Evolutionary conservation across 2,113 vertebrate genomes (phyloP).

Genomic region (Cercocebus atys): DNA sequence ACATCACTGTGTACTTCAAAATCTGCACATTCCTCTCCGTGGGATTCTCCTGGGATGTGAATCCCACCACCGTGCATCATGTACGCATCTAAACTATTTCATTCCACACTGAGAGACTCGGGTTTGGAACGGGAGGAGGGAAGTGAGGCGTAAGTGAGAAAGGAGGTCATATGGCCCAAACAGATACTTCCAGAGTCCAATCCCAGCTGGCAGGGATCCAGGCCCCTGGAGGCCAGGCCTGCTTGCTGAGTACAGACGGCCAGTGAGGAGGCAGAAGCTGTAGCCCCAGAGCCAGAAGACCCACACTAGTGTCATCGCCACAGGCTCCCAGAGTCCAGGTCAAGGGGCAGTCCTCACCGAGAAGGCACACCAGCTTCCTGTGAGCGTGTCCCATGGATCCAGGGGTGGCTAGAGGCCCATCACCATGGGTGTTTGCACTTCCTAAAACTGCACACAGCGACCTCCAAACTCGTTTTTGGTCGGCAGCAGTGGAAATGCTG

Average conservation of each 20-base stretch:
- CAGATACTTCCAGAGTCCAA: neutral
- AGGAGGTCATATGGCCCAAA: too few species aligned
- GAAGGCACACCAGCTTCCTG: neutral
- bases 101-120: neutral
- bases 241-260: fast-evolving
- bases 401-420: neutral
- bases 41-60: neutral
- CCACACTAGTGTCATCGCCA: neutral
- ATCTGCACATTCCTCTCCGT: fast-evolving
- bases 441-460: fast-evolving
- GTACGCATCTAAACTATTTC: fast-evolving
- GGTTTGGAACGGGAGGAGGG: too few species aligned
- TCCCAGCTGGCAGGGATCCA: fast-evolving
- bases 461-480: neutral
- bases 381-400: neutral
- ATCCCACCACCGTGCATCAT: neutral
- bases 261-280: too few species aligned
- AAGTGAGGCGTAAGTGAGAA: neutral
- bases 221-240: neutral
- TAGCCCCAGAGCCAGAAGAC: neutral
- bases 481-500: fast-evolving
- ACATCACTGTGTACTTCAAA: neutral
- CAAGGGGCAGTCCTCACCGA: neutral
- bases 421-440: fast-evolving
- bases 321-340: neutral